Conservation (phyloP, 2,113 vertebrate species). For the Corapipo altera region DNA sequence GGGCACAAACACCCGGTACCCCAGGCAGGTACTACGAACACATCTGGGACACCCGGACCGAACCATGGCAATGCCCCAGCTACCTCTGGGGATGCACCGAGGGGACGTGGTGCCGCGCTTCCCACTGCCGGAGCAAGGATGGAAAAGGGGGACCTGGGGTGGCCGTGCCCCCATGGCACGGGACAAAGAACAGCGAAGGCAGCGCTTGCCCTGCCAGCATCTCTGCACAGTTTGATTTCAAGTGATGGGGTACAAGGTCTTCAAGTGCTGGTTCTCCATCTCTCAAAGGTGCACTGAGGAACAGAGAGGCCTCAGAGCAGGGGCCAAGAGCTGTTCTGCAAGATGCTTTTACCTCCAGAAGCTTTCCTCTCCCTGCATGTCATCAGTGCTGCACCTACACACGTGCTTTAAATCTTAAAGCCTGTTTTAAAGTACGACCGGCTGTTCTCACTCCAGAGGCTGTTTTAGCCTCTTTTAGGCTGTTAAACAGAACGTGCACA, state of each 20-base stretch:
- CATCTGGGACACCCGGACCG: fast-evolving
- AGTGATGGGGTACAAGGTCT: not conserved
- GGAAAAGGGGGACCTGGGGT: not conserved
- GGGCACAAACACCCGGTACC: fast-evolving
- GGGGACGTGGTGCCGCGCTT: not conserved
- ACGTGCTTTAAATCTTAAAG: not conserved
- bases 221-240: not conserved
- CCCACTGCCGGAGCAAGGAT: fast-evolving
- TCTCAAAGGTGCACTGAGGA: fast-evolving
- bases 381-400: not conserved
- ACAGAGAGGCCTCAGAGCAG: fast-evolving
- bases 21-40: fast-evolving
- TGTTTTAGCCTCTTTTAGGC: not conserved
- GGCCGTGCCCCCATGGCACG: fast-evolving
- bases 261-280: fast-evolving
- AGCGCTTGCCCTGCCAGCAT: not conserved
- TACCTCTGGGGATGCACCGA: fast-evolving
- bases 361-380: no score
- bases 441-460: not conserved
- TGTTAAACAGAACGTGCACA: not conserved
- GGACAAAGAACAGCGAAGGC: fast-evolving
- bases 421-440: fast-evolving
- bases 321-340: not conserved
- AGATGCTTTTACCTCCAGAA: not conserved
- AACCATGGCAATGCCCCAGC: fast-evolving